Conservation (phyloP, 2,888 invertebrate species). For the Drosophila tanythrix region DNA sequence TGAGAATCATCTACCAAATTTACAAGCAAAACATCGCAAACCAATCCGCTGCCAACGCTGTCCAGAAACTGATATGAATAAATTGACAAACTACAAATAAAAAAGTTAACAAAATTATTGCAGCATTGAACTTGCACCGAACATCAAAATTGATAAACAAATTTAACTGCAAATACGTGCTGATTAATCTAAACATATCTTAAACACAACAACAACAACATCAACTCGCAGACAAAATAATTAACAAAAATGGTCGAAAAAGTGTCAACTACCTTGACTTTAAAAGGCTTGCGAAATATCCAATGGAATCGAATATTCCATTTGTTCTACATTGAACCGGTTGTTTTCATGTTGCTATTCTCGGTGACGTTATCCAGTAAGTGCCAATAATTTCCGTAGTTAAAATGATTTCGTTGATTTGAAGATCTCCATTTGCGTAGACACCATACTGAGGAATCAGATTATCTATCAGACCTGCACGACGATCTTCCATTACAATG, state of each 20-base stretch:
- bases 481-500: slow-evolving; percentile 86
- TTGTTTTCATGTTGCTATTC: slow-evolving; percentile 82
- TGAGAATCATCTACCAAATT: slow-evolving; percentile 33
- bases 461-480: slow-evolving; percentile 89
- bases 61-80: background rate
- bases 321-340: slow-evolving; percentile 83
- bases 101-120: slow-evolving; percentile 1
- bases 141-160: background rate
- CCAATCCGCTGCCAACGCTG: background rate
- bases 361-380: slow-evolving; percentile 80
- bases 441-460: slow-evolving; percentile 88
- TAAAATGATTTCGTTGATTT: background rate
- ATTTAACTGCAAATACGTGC: background rate
- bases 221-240: background rate
- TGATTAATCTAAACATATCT: background rate
- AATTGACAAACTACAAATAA: background rate
- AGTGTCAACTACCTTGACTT: slow-evolving; percentile 45
- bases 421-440: slow-evolving; percentile 50
- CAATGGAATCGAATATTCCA: slow-evolving; percentile 76
- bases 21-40: background rate
- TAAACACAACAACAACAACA: background rate
- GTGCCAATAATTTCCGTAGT: slow-evolving; percentile 18
- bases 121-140: slow-evolving; percentile 17
- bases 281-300: slow-evolving; percentile 61
- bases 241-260: slow-evolving; percentile 71